These are phyloP conservation scores for Schizopygopsis malacanthus DNA, from an alignment of 2,797 vertebrate species.

Conservation along the genomic window DNA sequence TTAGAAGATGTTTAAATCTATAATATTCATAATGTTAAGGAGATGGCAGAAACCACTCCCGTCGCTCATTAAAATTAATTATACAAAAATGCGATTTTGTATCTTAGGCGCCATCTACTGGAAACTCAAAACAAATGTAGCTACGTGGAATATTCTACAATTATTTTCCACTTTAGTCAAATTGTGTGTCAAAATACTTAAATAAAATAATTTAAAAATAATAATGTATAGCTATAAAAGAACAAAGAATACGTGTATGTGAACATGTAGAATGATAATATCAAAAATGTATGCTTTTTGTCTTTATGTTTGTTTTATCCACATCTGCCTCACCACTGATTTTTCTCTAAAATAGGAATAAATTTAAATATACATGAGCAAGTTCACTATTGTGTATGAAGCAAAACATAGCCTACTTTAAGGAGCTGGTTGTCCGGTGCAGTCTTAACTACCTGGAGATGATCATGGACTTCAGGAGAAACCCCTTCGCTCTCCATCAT, in stretches of 20 bases:
- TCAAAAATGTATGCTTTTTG: neutral
- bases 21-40: neutral
- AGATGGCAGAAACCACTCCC: neutral
- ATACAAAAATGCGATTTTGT: neutral
- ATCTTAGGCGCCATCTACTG: slow-evolving; percentile 5
- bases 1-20: neutral
- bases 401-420: neutral
- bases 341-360: neutral
- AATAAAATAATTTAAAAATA: neutral
- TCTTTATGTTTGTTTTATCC: neutral
- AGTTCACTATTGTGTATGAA: neutral
- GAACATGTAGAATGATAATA: neutral
- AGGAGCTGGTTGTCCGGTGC: too few species aligned
- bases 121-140: neutral
- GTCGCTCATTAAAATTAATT: neutral
- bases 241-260: neutral
- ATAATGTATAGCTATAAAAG: neutral
- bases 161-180: neutral
- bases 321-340: neutral
- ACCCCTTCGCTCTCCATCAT: too few species aligned
- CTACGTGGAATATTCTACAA: neutral
- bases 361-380: neutral
- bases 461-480: too few species aligned
- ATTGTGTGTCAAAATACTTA: too few species aligned
- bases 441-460: too few species aligned